Base-by-base conservation (phyloP, 1,140 invertebrate species). In the Nomia melanderi region DNA sequence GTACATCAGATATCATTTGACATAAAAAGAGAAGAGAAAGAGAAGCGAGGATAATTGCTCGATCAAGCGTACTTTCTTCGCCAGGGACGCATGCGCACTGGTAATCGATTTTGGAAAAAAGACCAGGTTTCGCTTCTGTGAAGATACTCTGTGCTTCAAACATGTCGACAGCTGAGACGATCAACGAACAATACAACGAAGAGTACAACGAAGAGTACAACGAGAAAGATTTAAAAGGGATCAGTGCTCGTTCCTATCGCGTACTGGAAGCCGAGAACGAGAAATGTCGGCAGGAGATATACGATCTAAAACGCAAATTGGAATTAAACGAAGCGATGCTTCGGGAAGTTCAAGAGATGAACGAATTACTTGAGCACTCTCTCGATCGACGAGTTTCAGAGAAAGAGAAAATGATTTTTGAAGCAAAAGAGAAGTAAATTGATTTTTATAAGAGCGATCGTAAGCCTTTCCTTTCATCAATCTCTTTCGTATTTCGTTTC, bases 241-340 rank as follows among this genome's bases (percentile, higher is more conserved):
- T 31, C 11, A 29, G 8, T 27, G 2, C 0, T n/a, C 29, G 29
- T 47, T 59, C 8, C 20, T 88, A 17, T 64, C 9, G 39, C 7
- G 54, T 77, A 50, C 29, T 88, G 29, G 78, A 77, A 27, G 44
- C 17, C 4, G 83, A 87, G 29, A 86, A 88, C 77, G 90, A 90
- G 54, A 29, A 66, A 25, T 86, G 74, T 9, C 79, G 77, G 31
- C 89, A 91, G 70, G 71, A 89, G 60, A 63, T 86, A 39, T 33
- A 91, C 47, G 74, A 83, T 39, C 56, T 90, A 2, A 86, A 82
- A n/a, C 73, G 77, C 8, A 89, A 88, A 70, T 27, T 90, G 7
- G 41, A 86, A 64, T 59, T 66, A 9, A 74, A 71, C 8, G 44
- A 73, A 17, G 66, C 80, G 0, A 71, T 89, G 47, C 71, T 84